Evolutionary conservation across 2,888 invertebrate species (phyloP).

Genomic region (Heliconius ismenius): DNA sequence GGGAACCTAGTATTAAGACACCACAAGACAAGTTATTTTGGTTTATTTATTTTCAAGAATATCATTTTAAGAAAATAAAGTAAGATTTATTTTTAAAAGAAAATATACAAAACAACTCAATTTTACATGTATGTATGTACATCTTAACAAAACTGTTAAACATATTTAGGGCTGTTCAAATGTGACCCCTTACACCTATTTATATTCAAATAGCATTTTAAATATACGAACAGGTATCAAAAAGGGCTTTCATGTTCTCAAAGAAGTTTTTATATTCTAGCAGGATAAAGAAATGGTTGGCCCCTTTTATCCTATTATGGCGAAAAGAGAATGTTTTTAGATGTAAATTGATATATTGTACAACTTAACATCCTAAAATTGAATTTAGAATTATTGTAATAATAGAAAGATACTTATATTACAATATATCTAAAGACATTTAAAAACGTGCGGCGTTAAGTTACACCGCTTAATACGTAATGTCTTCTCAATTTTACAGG

Average conservation of each 20-base stretch:
- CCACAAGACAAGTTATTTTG: neutral
- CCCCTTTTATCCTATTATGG: neutral
- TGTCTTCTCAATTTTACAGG: no score
- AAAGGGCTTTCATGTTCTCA: neutral
- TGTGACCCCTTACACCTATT: conserved; percentile 2
- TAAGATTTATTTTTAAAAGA: neutral
- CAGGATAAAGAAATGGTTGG: neutral
- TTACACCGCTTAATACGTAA: no score
- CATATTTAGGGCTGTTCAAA: neutral
- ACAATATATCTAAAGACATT: no score
- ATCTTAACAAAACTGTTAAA: neutral
- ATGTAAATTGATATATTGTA: neutral
- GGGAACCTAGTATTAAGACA: no score
- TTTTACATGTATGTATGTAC: neutral
- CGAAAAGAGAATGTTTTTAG: neutral
- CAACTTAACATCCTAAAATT: neutral
- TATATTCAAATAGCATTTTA: conserved; percentile 21
- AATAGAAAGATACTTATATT: no score
- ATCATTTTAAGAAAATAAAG: neutral
- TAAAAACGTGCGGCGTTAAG: no score
- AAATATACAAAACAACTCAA: neutral
- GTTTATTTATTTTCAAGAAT: neutral
- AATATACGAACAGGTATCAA: conserved; percentile 12
- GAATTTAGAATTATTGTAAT: no score
- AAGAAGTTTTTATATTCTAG: conserved; percentile 1